A percentile compares a stretch with the other conserved stretches of the same genome.
Evolutionary conservation across 2,888 invertebrate genomes (phyloP).

Genomic region (Hydraecia micacea): DNA sequence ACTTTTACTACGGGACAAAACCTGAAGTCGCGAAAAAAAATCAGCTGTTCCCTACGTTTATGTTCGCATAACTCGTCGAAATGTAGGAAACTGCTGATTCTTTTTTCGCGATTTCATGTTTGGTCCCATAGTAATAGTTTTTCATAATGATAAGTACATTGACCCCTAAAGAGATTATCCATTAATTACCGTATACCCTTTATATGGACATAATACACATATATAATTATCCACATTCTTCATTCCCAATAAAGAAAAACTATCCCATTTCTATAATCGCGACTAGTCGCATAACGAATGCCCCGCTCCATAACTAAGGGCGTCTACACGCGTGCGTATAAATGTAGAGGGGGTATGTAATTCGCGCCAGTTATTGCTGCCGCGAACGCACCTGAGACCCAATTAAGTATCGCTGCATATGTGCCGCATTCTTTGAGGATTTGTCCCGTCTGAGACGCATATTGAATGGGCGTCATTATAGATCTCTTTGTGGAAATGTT

Average conservation of each 20-base stretch:
- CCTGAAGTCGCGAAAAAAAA: too few relatives aligned
- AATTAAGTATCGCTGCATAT: conserved; percentile 76
- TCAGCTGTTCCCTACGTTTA: too few relatives aligned
- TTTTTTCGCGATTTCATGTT: too few relatives aligned
- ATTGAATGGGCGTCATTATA: conserved; percentile 57
- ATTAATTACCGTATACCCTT: too few relatives aligned
- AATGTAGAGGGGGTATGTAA: conserved; percentile 66
- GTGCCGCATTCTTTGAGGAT: conserved; percentile 65
- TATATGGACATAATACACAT: too few relatives aligned
- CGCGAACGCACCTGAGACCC: conserved; percentile 81
- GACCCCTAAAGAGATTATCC: too few relatives aligned
- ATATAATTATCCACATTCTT: background rate
- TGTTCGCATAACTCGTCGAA: too few relatives aligned
- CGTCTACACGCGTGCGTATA: conserved; percentile 50
- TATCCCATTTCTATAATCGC: conserved; percentile 5
- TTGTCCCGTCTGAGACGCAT: conserved; percentile 51
- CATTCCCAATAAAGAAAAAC: background rate
- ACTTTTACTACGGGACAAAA: too few relatives aligned
- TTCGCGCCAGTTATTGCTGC: conserved; percentile 74
- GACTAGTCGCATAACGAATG: conserved; percentile 48
- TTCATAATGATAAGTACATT: too few relatives aligned
- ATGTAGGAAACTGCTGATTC: too few relatives aligned
- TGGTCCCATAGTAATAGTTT: too few relatives aligned
- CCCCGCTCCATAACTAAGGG: conserved; percentile 46
- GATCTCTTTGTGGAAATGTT: conserved; percentile 19